Conservation (phyloP, 2,113 vertebrate genomes). For the Abramis brama region DNA sequence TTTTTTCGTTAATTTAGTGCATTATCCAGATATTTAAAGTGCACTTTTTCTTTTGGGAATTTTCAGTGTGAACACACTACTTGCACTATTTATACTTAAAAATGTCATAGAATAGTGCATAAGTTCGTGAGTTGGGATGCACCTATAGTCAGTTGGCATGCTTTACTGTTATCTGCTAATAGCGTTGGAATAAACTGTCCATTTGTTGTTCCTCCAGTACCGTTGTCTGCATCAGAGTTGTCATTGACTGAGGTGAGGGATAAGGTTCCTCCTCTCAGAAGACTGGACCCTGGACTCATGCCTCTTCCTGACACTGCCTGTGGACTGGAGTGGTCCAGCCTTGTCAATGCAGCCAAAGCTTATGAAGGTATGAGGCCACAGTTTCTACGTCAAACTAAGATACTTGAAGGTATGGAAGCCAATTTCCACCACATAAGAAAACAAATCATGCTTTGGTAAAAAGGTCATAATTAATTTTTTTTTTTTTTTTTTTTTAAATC, state of each 20-base stretch:
- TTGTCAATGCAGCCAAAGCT: constrained; percentile 89
- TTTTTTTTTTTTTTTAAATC: no score
- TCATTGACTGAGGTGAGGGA: constrained; percentile 82
- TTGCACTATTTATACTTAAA: no score
- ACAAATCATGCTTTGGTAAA: not conserved
- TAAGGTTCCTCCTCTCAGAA: constrained; percentile 76
- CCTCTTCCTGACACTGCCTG: constrained; percentile 87
- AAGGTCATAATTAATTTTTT: not conserved
- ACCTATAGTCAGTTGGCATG: not conserved
- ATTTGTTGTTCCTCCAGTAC: constrained; percentile 66
- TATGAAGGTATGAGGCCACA: constrained; percentile 81
- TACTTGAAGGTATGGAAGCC: not conserved
- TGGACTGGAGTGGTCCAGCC: constrained; percentile 90
- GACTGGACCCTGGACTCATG: constrained; percentile 86
- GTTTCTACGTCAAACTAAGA: no score
- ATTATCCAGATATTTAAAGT: no score
- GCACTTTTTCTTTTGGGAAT: no score
- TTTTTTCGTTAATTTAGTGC: no score
- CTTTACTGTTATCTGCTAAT: not conserved
- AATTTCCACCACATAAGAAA: not conserved
- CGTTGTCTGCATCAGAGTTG: constrained; percentile 84
- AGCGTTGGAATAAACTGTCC: not conserved
- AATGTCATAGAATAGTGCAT: no score
- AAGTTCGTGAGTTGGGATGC: no score
- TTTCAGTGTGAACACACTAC: no score